A percentile compares a stretch with the other conserved stretches of the same genome.
phyloP scores from a whole-genome alignment of 2,797 vertebrate genomes.

The Telmatherina bonti region DNA sequence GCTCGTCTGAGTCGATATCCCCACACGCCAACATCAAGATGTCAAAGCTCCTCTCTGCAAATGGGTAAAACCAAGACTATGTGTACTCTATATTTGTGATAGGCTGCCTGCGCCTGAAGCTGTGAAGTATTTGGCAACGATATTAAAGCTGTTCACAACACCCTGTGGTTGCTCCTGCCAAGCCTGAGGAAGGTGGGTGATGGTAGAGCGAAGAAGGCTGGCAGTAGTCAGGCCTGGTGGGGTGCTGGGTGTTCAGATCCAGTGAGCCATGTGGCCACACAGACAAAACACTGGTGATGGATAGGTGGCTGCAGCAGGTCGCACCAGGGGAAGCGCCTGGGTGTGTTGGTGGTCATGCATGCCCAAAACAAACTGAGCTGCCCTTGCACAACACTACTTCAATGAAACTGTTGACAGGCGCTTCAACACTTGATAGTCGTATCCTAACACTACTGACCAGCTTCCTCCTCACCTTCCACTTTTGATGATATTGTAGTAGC shows the following conservation, averaged over 20 bases:
- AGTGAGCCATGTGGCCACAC: constrained; percentile 67
- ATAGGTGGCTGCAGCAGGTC: constrained; percentile 38
- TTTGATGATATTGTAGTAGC: constrained; percentile 58
- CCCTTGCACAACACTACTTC: constrained; percentile 49
- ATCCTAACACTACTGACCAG: constrained; percentile 37
- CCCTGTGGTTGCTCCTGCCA: constrained; percentile 26
- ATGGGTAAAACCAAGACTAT: constrained; percentile 27
- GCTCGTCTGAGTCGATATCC: constrained; percentile 41
- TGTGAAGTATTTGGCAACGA: constrained; percentile 17
- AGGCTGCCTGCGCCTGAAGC: constrained; percentile 9
- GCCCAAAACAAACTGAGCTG: constrained; percentile 53
- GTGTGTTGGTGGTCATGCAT: constrained; percentile 22
- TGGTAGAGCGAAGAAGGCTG: constrained; percentile 47
- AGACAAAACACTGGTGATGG: constrained; percentile 50
- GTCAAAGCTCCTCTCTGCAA: constrained; percentile 32
- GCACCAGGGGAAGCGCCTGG: constrained; percentile 54
- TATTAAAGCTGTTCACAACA: constrained; percentile 21
- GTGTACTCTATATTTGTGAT: constrained; percentile 19
- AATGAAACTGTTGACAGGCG: constrained; percentile 66
- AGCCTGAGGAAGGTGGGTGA: constrained; percentile 20
- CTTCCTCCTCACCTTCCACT: constrained; percentile 51
- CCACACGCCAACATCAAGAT: constrained; percentile 24
- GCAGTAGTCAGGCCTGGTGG: constrained; percentile 47
- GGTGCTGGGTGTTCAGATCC: constrained; percentile 62
- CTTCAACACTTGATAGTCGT: constrained; percentile 71